These are phyloP conservation scores for Dasyurus viverrinus DNA, from an alignment of 2,113 vertebrate genomes.

Conservation along the genomic window DNA sequence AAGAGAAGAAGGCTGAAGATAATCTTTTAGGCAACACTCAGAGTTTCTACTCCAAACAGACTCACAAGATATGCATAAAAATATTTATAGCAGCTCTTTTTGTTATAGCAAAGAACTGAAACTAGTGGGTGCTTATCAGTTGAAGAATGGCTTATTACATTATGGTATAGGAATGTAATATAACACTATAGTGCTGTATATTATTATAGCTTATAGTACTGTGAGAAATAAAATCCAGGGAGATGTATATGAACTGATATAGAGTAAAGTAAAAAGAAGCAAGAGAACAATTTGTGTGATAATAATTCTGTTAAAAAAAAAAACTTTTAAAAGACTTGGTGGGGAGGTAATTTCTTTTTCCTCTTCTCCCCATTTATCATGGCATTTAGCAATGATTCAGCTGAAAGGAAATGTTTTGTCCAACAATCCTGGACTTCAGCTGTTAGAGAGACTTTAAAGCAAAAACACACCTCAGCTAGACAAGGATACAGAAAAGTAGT, in stretches of 20 bases:
- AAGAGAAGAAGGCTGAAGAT: neutral
- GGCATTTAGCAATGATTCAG: too few relatives aligned
- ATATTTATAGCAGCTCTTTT: neutral
- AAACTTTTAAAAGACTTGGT: neutral
- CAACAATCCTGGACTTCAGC: neutral
- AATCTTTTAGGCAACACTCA: neutral
- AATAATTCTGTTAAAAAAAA: neutral
- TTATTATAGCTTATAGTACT: neutral
- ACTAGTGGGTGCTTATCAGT: neutral
- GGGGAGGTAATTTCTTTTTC: neutral
- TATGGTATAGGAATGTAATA: neutral
- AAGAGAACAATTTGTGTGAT: neutral
- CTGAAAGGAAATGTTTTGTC: neutral
- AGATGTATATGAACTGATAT: neutral
- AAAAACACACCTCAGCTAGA: neutral
- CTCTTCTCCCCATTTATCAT: neutral
- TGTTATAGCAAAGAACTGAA: neutral
- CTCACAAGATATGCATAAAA: neutral
- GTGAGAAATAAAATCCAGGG: neutral
- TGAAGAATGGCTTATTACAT: neutral
- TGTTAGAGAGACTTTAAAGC: too few relatives aligned
- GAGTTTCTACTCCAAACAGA: neutral
- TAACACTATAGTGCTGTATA: neutral
- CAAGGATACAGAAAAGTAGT: neutral
- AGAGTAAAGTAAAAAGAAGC: neutral